Evolutionary conservation across 2,113 vertebrate species (phyloP), one percentile per base, ranked within the genome.

Genomic region (Genyomyrus donnyi): DNA sequence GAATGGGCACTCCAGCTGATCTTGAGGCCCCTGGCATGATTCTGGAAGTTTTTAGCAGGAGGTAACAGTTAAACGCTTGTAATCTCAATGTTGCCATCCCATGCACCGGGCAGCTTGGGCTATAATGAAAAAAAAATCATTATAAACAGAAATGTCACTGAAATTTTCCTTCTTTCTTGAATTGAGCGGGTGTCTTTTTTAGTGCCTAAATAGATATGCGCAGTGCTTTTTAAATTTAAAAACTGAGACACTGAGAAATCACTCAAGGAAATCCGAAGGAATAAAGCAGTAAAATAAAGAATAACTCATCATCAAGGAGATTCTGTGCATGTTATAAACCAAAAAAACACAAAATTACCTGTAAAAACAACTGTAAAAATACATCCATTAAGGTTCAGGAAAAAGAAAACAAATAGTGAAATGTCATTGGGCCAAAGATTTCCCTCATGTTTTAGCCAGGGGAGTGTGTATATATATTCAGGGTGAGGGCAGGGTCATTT

Each of bases 401-500:
- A 85, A 85, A 50, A 86, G 15, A 87, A 27, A 52, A 87, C 9
- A 87, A 27, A 27, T 6, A 31, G 45, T n/a, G 3, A 35, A 52
- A 87, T 52, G 49, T 87, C 27, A 56, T 15, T 35, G 13, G 48
- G 85, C 50, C 49, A 53, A 87, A 31, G n/a, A 35, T 53, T 31
- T 52, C 31, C n/a, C 48, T n/a, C 17, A 85, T 48, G 7, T 48
- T 45, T 84, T 85, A 21, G 80, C 35, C 45, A 85, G 77, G 35
- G 48, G 48, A 31, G 11, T 31, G n/a, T 49, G n/a, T 24, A 87
- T 52, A 53, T 31, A 52, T 35, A 53, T 87, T 35, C 21, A 27
- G 31, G 85, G 50, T 87, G 85, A 87, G 31, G n/a, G 48, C 85
- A 87, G 50, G 85, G 85, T 31, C 85, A 87, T 56, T 53, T 87